Percentiles rank a stretch among this genome's conserved stretches.
These are phyloP conservation scores for Montipora capricornis DNA, from an alignment of 64 coral and sea anemone genomes.

Conservation along the genomic window DNA sequence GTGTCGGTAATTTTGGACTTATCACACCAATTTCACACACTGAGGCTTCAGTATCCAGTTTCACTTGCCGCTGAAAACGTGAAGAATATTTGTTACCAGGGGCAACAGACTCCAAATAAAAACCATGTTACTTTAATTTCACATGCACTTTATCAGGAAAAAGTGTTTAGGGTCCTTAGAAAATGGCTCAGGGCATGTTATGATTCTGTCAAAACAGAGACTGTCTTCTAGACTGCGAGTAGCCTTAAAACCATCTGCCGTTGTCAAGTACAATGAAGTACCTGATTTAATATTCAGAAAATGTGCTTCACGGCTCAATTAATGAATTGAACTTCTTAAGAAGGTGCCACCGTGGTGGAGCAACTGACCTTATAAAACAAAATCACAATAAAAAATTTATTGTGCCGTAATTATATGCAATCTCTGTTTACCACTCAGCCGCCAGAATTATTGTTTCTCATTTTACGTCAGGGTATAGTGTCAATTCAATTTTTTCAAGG, in stretches of 20 bases:
- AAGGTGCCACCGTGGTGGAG: not conserved
- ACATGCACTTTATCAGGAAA: not conserved
- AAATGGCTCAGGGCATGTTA: not conserved
- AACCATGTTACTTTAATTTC: not conserved
- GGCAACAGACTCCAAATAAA: not conserved
- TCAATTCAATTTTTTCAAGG: not conserved
- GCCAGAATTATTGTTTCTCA: not conserved
- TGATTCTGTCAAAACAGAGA: not conserved
- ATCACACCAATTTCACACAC: no score
- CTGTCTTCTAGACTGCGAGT: not conserved
- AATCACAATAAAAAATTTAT: not conserved
- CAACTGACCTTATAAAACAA: not conserved
- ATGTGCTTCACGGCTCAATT: not conserved
- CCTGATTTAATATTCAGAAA: slow-evolving; percentile 31
- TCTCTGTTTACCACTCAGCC: not conserved
- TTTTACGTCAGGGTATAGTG: not conserved
- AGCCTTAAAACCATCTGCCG: slow-evolving; percentile 19
- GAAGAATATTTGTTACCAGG: not conserved
- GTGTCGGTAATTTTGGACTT: no score
- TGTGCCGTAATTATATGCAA: not conserved
- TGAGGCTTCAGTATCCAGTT: no score
- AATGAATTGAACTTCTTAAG: not conserved
- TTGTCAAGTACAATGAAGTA: not conserved
- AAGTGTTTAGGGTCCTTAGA: not conserved
- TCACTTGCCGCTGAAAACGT: no score